Base-by-base conservation (phyloP, 1,140 invertebrate genomes). In the Trichoplusia ni region DNA sequence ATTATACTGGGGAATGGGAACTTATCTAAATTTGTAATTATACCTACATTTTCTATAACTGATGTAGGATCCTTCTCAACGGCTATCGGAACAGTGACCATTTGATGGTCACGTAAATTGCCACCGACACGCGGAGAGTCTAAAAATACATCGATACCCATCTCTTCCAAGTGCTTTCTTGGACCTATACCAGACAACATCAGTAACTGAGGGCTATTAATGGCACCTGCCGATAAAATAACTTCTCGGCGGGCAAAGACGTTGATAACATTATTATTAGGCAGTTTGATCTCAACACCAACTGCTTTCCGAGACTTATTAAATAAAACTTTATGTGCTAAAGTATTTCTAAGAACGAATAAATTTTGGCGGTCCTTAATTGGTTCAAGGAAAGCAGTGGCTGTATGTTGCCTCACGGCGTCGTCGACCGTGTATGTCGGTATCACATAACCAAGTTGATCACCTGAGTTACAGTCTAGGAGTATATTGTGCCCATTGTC, bases 361-460 rank as follows among this genome's bases (percentile, higher is more conserved):
- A 99, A 86, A 77, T 98, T 98, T 56, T 88, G 89, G 2, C 96
- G 86, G 16, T 94, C 81, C 33, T 94, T 89, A 0, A 95, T 93
- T 0, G 96, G 95, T 38, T 94, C 85, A 0, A 98, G 80, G 73
- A 97, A 98, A 0, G 95, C 96, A 79, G 95, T 96, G 0, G 96
- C 94, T 0, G 96, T 96, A 53, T 95, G 96, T 79, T 97, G 98
- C 18, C 97, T 90, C 0, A 93, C 93, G 0, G 95, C 95, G 29
- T 95, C 86, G 33, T 95, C 82, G 4, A 97, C 95, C 6, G 64
- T 67, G 6, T 42, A 33, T 4, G 35, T 8, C 5, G 64, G 56
- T 4, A 16, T 2, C 9, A 16, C 7, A n/a, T 61, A 67, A 1
- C 64, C 64, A 7, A 54, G 1, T 33, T 67, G 64, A 11, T 61